Base-by-base conservation (phyloP, 2,797 vertebrate species). In the Bovichtus diacanthus region DNA sequence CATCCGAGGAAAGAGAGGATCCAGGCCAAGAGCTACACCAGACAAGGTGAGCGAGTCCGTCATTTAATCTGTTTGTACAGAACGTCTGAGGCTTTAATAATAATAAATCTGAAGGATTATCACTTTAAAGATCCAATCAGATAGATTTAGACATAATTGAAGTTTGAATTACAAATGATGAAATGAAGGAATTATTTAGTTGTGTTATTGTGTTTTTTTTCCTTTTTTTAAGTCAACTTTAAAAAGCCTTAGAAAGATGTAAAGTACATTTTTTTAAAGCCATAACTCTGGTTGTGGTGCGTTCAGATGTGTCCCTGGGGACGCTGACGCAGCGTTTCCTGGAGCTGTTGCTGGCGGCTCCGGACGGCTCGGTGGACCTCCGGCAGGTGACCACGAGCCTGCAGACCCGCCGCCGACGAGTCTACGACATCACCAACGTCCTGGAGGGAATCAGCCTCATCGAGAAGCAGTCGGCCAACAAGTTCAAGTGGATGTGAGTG, bases 401-500 rank as follows among this genome's bases (percentile, higher is more conserved):
- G 60, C 95, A 95, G 5, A 96, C 97, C 0, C 85, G 94, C 5
- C 96, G 96, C 58, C 93, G 96, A 15, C 92, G 97, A 11, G 93
- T 99, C 0, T 97, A 97, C 13, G 97, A 99, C 90, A 96, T 99
- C 92, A 98, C 97, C 86, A 96, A 95, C 1, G 95, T 98, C 44
- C 88, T 99, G 62, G 92, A 95, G 27, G 96, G 97, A 34, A 96
- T 99, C 55, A 77, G 81, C 11, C 95, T 99, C 5, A 90, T 99
- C 51, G 81, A 94, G 83, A 98, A 96, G 77, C 93, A 95, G 66
- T 97, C 96, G 0, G 94, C 96, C 93, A 97, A 95, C 84, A 93
- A 88, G 67, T 93, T 98, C 83, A 95, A 96, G 72, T 99, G 98
- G 98, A 94, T 95, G 98, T 99, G 94, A 97, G 98, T 59, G 2